These are phyloP conservation scores for Progne subis DNA, from an alignment of 2,113 vertebrate species.

Conservation along the genomic window DNA sequence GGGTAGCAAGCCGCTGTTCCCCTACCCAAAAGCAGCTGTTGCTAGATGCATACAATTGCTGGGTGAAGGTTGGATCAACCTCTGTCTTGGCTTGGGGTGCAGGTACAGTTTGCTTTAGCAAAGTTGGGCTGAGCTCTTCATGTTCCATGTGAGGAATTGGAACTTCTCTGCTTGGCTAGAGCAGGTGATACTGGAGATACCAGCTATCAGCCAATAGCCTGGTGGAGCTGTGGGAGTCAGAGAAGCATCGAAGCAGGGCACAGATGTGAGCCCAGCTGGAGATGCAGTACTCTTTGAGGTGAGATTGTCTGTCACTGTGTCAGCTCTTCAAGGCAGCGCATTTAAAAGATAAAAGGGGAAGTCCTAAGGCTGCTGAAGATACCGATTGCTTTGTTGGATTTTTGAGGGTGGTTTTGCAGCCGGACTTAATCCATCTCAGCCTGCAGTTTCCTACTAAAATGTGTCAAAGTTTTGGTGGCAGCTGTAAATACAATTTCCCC, in stretches of 20 bases:
- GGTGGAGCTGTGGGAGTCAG: not conserved
- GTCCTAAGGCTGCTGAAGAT: not conserved
- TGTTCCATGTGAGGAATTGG: not conserved
- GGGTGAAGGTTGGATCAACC: not conserved
- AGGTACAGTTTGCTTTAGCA: not conserved
- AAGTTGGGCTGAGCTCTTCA: not conserved
- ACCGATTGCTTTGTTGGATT: not conserved
- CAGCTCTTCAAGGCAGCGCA: not conserved
- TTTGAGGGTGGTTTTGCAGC: not conserved
- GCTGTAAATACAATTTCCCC: not conserved
- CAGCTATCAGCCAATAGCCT: not conserved
- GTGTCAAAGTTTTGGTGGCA: not conserved
- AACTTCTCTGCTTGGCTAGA: not conserved
- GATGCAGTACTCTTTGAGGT: not conserved
- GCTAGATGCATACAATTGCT: fast-evolving
- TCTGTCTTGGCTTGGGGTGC: not conserved
- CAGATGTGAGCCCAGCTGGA: not conserved
- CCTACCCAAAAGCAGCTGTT: not conserved
- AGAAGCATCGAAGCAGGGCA: not conserved
- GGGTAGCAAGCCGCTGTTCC: not conserved
- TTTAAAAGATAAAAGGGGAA: not conserved
- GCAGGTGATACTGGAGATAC: not conserved
- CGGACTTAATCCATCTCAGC: not conserved
- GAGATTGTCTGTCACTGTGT: not conserved
- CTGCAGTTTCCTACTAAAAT: not conserved